These are phyloP conservation scores for Drosophila chauvacae DNA, from an alignment of 1,140 invertebrate species.

Conservation along the genomic window DNA sequence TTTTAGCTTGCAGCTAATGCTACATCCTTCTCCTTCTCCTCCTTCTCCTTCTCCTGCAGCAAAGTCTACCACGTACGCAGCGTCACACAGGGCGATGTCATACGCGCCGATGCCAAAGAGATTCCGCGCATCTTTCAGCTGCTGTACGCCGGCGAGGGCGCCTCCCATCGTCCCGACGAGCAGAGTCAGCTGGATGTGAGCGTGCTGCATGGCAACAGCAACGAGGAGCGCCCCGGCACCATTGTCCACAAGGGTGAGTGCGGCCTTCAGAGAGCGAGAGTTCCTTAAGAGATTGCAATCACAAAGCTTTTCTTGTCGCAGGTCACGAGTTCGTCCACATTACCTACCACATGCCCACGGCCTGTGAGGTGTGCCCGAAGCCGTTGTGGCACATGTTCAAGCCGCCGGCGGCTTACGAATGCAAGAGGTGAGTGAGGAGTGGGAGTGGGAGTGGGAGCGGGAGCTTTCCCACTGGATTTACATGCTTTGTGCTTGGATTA, in stretches of 20 bases:
- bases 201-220: constrained; percentile 85
- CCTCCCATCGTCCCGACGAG: constrained; percentile 93
- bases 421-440: constrained; percentile 89
- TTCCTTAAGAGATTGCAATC: no score
- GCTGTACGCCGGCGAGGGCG: constrained; percentile 96
- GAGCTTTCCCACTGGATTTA: no score
- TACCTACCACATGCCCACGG: constrained; percentile 98
- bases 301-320: constrained; percentile 13
- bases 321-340: constrained; percentile 98
- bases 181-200: constrained; percentile 84
- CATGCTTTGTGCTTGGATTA: no score
- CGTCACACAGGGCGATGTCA: constrained; percentile 99
- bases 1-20: not conserved
- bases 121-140: constrained; percentile 99
- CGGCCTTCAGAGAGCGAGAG: no score
- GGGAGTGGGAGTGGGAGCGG: no score
- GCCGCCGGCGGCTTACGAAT: constrained; percentile 98
- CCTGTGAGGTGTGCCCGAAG: constrained; percentile 98
- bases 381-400: constrained; percentile 98
- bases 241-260: constrained; percentile 90
- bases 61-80: constrained; percentile 99
- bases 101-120: constrained; percentile 98
- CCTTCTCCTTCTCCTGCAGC: constrained; percentile 85
- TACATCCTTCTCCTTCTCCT: not conserved
- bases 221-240: constrained; percentile 90